phyloP scores from a whole-genome alignment of 1,140 invertebrate species.

The Sarcophaga peregrina region DNA sequence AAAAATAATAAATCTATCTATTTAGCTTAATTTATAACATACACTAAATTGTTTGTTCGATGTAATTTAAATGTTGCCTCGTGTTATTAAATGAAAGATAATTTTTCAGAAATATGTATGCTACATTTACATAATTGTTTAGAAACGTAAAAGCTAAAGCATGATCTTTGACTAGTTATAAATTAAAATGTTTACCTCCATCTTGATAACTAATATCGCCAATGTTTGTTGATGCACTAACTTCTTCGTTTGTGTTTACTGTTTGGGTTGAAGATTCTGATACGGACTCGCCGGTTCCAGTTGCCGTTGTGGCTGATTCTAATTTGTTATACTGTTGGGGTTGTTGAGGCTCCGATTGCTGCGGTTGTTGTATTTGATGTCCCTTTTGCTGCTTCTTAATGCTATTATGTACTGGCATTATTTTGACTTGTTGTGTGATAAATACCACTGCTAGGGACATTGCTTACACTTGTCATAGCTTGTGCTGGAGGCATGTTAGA shows the following conservation, averaged over 20 bases:
- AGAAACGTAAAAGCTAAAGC: too few relatives aligned
- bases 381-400: constrained; percentile 39
- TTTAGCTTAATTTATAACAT: too few relatives aligned
- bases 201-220: constrained; percentile 10
- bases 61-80: too few relatives aligned
- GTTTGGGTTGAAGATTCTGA: constrained; percentile 50
- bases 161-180: background rate
- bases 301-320: constrained; percentile 1
- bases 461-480: constrained; percentile 48
- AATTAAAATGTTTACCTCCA: background rate
- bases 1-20: too few relatives aligned
- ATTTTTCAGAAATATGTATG: too few relatives aligned
- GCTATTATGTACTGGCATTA: constrained; percentile 9
- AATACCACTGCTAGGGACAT: constrained; percentile 48
- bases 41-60: too few relatives aligned
- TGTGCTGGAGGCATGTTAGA: constrained; percentile 73
- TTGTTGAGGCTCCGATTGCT: constrained; percentile 32
- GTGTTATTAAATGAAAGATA: too few relatives aligned
- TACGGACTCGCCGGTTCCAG: constrained; percentile 44
- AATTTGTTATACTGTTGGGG: constrained; percentile 7
- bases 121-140: too few relatives aligned
- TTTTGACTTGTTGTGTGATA: constrained; percentile 46
- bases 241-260: constrained; percentile 23
- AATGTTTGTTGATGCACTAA: background rate
- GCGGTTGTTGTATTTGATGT: constrained; percentile 45